Evolutionary conservation across 2,113 vertebrate genomes (phyloP).

Genomic region (Sitta europaea): DNA sequence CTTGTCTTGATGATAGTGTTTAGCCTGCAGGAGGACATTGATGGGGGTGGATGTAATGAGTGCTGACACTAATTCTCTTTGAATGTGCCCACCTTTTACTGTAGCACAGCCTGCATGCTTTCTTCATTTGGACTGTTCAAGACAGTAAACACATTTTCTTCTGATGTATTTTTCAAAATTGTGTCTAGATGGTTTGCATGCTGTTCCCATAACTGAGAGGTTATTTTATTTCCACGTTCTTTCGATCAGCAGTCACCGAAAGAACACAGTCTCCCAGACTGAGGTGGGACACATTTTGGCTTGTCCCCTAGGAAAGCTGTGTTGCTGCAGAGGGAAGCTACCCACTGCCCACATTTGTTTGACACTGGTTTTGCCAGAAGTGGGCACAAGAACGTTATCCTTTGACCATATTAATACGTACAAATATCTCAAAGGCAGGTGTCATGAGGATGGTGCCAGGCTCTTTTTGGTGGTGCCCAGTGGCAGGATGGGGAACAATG

Average conservation of each 20-base stretch:
- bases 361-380: not conserved
- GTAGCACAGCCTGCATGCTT: not conserved
- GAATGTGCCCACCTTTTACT: not conserved
- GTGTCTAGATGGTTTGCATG: not conserved
- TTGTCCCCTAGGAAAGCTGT: not conserved
- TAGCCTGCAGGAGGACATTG: not conserved
- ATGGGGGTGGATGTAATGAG: not conserved
- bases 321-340: not conserved
- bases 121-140: not conserved
- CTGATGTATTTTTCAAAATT: not conserved
- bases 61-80: not conserved
- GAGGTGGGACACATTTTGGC: not conserved
- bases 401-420: not conserved
- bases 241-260: not conserved
- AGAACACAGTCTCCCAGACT: not conserved
- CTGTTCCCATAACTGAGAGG: not conserved
- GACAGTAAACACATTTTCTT: not conserved
- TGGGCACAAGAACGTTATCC: fast-evolving
- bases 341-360: not conserved
- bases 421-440: not conserved
- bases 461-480: fast-evolving
- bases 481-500: not conserved
- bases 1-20: not conserved
- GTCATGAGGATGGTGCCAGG: not conserved
- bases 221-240: not conserved